Evolutionary conservation across 30 jellyfish, hydroid and myxozoan genomes (phyloP), one percentile per base, ranked within the genome.

Genomic region (Clytia hemisphaerica): DNA sequence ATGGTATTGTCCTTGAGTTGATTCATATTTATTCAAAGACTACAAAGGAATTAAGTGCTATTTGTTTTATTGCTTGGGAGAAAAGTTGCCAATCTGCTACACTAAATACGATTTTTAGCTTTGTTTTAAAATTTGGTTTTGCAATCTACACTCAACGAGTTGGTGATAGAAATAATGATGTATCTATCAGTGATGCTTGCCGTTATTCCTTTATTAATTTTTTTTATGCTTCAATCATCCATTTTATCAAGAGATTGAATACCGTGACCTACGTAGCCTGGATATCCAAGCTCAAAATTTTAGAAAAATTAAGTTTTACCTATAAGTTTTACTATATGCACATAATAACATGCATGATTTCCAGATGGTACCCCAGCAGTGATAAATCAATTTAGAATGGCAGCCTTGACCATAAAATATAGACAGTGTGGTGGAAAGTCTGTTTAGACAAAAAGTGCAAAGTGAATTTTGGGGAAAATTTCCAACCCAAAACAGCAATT

Each of bases 101-200:
- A 16, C 15, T 51, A 12, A 51, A 51, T 14, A 22, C 24, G 10
- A 0, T 51, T 12, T 51, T 16, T 15, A 22, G 24, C 31, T 31
- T 51, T 14, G 66, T 51, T 22, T 0, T 51, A 51, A 51, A 22
- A 14, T 51, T 14, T 24, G 66, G 66, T 14, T 51, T 51, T 22
- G 66, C 31, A 31, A 51, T 51, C 24, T 51, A 51, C 28, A 22
- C 30, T 10, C 66, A 51, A 24, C 16, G 66, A 51, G 30, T 51
- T 12, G 66, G 66, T 0, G 66, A 51, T 31, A 22, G 66, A 12
- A 51, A 51, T 51, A 51, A 51, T 51, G 66, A 51, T 51, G 10
- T 16, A 12, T 10, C 28, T 14, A 14, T 14, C 66, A 51, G 66
- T 51, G 66, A 51, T 51, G 66, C 66, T 14, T 22, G 66, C 14